Conservation (phyloP, 2,888 invertebrate species). For the Parnassius apollo region DNA sequence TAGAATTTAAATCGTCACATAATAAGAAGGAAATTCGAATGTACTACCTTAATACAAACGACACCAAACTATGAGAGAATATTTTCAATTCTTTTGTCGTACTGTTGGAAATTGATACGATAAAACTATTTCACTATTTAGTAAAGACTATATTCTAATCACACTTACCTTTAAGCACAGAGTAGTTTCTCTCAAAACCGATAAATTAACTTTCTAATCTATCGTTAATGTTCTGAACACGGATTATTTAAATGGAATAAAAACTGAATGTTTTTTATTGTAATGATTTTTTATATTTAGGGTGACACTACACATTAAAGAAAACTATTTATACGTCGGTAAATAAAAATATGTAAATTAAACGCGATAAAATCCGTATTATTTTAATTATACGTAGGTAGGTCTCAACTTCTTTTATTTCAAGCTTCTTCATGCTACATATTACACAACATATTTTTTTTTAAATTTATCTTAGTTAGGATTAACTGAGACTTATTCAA, state of each 20-base stretch:
- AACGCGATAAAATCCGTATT: no score
- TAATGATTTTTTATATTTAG: no score
- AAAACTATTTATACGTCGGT: no score
- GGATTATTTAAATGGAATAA: background rate
- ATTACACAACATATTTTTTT: no score
- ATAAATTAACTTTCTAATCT: constrained; percentile 42
- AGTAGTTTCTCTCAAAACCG: constrained; percentile 37
- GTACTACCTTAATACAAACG: background rate
- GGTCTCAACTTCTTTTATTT: no score
- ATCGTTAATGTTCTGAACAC: constrained; percentile 20
- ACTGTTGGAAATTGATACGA: constrained; percentile 14
- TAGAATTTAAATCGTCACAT: constrained; percentile 9
- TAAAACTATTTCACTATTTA: constrained; percentile 35
- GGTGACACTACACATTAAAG: no score
- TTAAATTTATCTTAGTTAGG: no score
- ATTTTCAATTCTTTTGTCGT: constrained; percentile 15
- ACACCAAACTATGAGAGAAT: background rate
- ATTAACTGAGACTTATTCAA: no score
- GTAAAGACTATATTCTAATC: constrained; percentile 49
- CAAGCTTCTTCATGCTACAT: no score
- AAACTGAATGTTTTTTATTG: background rate
- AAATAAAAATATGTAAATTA: no score
- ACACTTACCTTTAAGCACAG: constrained; percentile 33
- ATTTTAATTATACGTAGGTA: no score
- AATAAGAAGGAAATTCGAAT: background rate